Evolutionary conservation across 2,797 vertebrate species (phyloP), one percentile per base, ranked within the genome.

Genomic region (Hippopotamyrus pictus): DNA sequence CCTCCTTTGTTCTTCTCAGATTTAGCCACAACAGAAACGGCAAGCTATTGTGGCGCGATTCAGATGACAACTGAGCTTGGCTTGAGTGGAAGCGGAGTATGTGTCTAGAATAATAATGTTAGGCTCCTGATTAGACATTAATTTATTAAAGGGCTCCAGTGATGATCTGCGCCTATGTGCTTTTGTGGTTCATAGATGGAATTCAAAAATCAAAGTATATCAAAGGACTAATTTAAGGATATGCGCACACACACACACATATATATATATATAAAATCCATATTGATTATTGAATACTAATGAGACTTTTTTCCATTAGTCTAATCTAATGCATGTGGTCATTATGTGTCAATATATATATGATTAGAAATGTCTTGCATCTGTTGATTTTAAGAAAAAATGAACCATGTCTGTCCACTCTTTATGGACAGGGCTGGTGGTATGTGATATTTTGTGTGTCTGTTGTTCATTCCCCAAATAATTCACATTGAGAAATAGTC

Each of bases 51-150:
- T 57, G 37, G 53, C 6, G 33, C 3, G 33, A 57, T 87, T 87
- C 51, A 87, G 17, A 87, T 87, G 29, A 87, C 53, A 87, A 37
- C 85, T 29, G 51, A 37, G 51, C 85, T 59, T 41, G 85, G 85
- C 51, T 33, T 57, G 85, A 57, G 85, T 57, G 85, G 85, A 14
- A 33, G 25, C 12, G 14, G 5, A 41, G 85, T 57, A 53, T 86
- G 85, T 87, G 85, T 87, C 85, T 87, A 54, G 85, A 87, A 87
- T 87, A 87, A 59, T 54, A 87, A 87, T 87, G 85, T 29, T 25
- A 87, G 33, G 29, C 51, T 87, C 53, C 53, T 41, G 53, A 87
- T 87, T 57, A 53, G 51, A 22, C 19, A 41, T 87, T 57, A 57
- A 87, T 57, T 87, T 57, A 87, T 87, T 87, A 87, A 87, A 87